These are phyloP conservation scores for Ceratosolen fusciceps DNA, from an alignment of 1,140 invertebrate genomes.

Conservation along the genomic window DNA sequence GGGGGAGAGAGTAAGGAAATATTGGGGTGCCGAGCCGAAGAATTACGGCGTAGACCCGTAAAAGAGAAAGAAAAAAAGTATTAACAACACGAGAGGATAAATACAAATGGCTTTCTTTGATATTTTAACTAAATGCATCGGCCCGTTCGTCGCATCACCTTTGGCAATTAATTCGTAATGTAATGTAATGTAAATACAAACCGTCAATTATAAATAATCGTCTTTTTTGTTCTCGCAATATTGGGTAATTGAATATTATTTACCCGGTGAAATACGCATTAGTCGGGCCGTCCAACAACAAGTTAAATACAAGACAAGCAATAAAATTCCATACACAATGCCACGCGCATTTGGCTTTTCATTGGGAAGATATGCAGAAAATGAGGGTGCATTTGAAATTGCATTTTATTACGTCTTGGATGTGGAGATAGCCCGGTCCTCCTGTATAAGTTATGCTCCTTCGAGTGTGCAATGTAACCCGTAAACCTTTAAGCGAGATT, in stretches of 20 bases:
- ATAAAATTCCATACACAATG: background rate
- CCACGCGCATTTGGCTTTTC: background rate
- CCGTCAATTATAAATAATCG: too few species aligned
- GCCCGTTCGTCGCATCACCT: too few species aligned
- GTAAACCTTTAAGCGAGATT: slow-evolving; percentile 39
- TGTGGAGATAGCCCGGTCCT: background rate
- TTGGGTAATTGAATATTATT: too few species aligned
- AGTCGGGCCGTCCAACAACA: too few species aligned
- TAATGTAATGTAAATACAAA: too few species aligned
- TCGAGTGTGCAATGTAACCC: slow-evolving; percentile 30
- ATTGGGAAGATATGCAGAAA: background rate
- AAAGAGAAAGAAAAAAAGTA: background rate
- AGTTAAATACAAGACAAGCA: too few species aligned
- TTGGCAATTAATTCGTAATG: too few species aligned
- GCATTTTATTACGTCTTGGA: slow-evolving; percentile 25
- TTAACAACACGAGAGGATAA: too few species aligned
- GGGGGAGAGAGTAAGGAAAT: slow-evolving; percentile 34
- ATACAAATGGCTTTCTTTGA: too few species aligned
- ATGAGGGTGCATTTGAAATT: slow-evolving; percentile 18
- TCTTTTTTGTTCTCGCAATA: too few species aligned
- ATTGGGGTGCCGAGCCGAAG: slow-evolving; percentile 20
- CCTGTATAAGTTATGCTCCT: slow-evolving; percentile 9
- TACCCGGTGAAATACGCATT: too few species aligned
- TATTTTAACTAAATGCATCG: too few species aligned
- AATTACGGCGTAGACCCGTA: slow-evolving; percentile 33